These are phyloP conservation scores for Cordilura impudica DNA, from an alignment of 2,888 invertebrate species.

Conservation along the genomic window DNA sequence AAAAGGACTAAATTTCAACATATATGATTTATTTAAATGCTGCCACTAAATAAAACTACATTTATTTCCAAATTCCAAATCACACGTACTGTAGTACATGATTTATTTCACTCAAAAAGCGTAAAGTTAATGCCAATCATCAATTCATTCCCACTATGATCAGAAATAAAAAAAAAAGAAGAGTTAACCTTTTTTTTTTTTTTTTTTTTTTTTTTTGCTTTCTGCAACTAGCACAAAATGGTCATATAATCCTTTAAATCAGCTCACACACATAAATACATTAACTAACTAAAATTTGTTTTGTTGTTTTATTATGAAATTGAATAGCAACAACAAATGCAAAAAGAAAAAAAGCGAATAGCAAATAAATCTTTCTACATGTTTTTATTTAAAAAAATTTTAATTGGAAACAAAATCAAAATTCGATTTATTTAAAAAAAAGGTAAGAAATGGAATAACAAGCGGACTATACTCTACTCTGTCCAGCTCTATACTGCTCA, in stretches of 20 bases:
- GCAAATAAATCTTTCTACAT: slow-evolving; percentile 10
- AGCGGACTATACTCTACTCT: too few relatives aligned
- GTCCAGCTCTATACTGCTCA: too few relatives aligned
- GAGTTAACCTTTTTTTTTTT: slow-evolving; percentile 15
- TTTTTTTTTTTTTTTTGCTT: not conserved
- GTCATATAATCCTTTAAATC: slow-evolving; percentile 28
- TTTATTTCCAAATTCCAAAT: slow-evolving; percentile 6
- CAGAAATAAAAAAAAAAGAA: not conserved
- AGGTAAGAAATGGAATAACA: too few relatives aligned
- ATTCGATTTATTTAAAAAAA: slow-evolving; percentile 19
- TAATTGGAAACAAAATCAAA: slow-evolving; percentile 40
- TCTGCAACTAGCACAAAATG: slow-evolving; percentile 6
- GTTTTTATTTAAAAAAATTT: slow-evolving; percentile 23
- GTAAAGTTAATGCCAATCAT: slow-evolving; percentile 16
- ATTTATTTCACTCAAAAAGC: not conserved
- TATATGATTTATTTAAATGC: not conserved
- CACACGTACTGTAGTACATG: not conserved
- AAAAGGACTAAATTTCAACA: not conserved
- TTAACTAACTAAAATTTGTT: not conserved
- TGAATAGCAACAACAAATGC: slow-evolving; percentile 19
- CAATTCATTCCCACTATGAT: not conserved
- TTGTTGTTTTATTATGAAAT: slow-evolving; percentile 24
- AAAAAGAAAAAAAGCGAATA: not conserved
- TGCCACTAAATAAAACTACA: not conserved
- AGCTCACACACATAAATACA: slow-evolving; percentile 1